These are phyloP conservation scores for Umimayanthus chanpuru DNA, from an alignment of 92 coral and sea anemone genomes.

Conservation along the genomic window DNA sequence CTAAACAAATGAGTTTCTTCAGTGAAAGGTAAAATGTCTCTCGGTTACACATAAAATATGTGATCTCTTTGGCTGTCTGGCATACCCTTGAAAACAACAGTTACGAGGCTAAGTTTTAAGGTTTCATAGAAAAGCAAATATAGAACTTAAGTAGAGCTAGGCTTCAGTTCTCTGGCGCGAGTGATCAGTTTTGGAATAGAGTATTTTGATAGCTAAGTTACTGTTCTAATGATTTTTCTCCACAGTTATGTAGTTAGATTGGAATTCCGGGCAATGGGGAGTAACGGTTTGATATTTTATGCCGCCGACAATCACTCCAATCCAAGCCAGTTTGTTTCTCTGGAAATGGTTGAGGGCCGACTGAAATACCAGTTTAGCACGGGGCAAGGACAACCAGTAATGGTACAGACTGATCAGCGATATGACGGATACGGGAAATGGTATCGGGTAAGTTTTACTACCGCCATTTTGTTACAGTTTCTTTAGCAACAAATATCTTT, in stretches of 20 bases:
- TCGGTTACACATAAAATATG: neutral
- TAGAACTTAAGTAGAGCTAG: no score
- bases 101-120: no score
- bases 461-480: no score
- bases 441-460: constrained; percentile 42
- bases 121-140: neutral
- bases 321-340: constrained; percentile 38
- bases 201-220: neutral
- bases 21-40: constrained; percentile 14
- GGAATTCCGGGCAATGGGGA: constrained; percentile 43
- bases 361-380: constrained; percentile 46
- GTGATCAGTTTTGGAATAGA: neutral
- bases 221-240: neutral
- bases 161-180: no score
- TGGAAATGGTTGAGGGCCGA: constrained; percentile 48
- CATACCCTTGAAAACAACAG: neutral
- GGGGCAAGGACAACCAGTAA: constrained; percentile 21
- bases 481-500: no score
- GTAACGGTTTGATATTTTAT: constrained; percentile 51
- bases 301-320: constrained; percentile 41
- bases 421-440: constrained; percentile 34
- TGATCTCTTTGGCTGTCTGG: neutral
- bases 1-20: constrained; percentile 20
- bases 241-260: constrained; percentile 43
- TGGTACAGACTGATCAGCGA: constrained; percentile 27